phyloP scores from a whole-genome alignment of 2,797 vertebrate genomes.

The Sebastes dallii region DNA sequence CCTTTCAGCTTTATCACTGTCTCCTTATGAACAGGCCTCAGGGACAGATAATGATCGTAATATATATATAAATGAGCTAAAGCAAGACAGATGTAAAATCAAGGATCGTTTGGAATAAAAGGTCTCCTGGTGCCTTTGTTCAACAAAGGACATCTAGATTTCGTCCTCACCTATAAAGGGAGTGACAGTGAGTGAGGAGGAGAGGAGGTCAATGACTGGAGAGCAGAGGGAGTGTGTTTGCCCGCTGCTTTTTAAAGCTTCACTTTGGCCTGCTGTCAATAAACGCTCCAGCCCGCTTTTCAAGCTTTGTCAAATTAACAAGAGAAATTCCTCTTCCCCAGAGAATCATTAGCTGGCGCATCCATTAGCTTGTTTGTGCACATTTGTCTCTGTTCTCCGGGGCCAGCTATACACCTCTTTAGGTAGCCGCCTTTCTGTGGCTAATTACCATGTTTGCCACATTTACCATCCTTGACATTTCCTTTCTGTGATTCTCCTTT shows the following conservation, averaged over 20 bases:
- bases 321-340: slow-evolving; percentile 76
- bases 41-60: slow-evolving; percentile 70
- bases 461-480: slow-evolving; percentile 81
- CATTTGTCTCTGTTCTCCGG: slow-evolving; percentile 67
- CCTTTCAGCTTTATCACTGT: slow-evolving; percentile 67
- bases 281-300: slow-evolving; percentile 64
- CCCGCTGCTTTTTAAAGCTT: slow-evolving; percentile 62
- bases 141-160: slow-evolving; percentile 59
- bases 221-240: slow-evolving; percentile 28
- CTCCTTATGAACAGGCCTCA: slow-evolving; percentile 62
- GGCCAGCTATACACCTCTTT: slow-evolving; percentile 52
- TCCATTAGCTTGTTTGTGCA: slow-evolving; percentile 78
- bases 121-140: slow-evolving; percentile 68
- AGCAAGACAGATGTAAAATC: slow-evolving; percentile 73
- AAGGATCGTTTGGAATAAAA: slow-evolving; percentile 66
- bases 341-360: slow-evolving; percentile 74
- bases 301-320: slow-evolving; percentile 81
- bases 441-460: slow-evolving; percentile 79
- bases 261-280: slow-evolving; percentile 75
- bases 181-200: slow-evolving; percentile 29
- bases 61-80: slow-evolving; percentile 69
- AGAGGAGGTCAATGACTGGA: slow-evolving; percentile 47
- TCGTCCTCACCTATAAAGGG: slow-evolving; percentile 27
- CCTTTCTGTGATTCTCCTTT: slow-evolving; percentile 72
- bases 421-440: slow-evolving; percentile 48